Percentiles rank a stretch among this genome's conserved stretches.
These are phyloP conservation scores for Pseudanteris insignis DNA, from an alignment of 2,888 invertebrate species.

Conservation along the genomic window DNA sequence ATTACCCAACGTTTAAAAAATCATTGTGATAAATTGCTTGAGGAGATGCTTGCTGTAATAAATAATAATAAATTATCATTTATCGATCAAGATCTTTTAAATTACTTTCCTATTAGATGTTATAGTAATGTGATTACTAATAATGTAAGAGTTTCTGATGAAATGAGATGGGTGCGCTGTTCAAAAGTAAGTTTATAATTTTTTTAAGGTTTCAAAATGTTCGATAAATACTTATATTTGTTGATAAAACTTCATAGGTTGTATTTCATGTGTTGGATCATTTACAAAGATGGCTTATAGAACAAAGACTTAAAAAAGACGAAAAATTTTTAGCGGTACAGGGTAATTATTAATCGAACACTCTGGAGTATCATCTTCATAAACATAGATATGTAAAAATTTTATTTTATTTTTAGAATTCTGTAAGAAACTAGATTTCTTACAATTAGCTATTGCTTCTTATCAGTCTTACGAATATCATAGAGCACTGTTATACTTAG, in stretches of 20 bases:
- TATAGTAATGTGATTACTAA: slow-evolving; percentile 47
- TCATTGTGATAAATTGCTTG: slow-evolving; percentile 67
- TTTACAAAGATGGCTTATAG: slow-evolving; percentile 77
- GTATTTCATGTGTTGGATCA: slow-evolving; percentile 67
- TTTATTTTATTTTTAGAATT: slow-evolving; percentile 53
- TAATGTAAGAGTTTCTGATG: slow-evolving; percentile 57
- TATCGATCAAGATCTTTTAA: slow-evolving; percentile 55
- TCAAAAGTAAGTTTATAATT: slow-evolving; percentile 53
- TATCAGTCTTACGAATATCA: slow-evolving; percentile 75
- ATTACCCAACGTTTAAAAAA: slow-evolving; percentile 64
- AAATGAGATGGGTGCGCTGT: slow-evolving; percentile 61
- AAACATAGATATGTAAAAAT: neutral
- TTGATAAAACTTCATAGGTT: slow-evolving; percentile 12
- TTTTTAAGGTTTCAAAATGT: slow-evolving; percentile 6
- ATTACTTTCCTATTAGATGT: slow-evolving; percentile 54
- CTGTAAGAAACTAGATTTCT: slow-evolving; percentile 70
- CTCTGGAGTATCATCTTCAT: neutral
- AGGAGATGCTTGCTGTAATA: slow-evolving; percentile 71
- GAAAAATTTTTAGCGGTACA: slow-evolving; percentile 51
- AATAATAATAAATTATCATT: slow-evolving; percentile 53
- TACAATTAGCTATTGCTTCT: slow-evolving; percentile 77
- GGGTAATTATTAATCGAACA: too few relatives aligned
- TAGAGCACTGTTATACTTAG: slow-evolving; percentile 67
- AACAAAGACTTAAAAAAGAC: slow-evolving; percentile 52
- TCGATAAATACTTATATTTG: too few relatives aligned